phyloP scores from a whole-genome alignment of 2,113 vertebrate genomes.

The Ailuropoda melanoleuca region DNA sequence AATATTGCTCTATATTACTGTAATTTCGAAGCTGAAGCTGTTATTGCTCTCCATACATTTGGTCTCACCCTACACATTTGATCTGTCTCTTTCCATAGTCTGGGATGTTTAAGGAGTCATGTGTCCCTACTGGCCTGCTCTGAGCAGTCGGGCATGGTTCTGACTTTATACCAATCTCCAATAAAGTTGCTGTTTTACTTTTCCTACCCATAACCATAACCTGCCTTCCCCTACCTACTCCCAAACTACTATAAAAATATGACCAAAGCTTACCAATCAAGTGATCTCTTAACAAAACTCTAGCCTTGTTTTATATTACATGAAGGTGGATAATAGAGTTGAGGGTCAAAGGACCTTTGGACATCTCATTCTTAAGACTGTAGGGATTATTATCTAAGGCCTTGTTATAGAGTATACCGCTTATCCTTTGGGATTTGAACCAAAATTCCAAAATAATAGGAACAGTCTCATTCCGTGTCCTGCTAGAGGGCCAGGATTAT shows the following conservation, averaged over 20 bases:
- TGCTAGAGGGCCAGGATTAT: neutral
- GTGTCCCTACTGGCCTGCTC: too few species aligned
- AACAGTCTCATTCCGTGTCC: neutral
- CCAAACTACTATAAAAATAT: neutral
- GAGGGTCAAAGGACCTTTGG: neutral
- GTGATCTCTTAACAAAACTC: neutral
- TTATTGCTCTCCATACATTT: neutral
- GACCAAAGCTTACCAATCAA: neutral
- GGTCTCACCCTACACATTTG: neutral
- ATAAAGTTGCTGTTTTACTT: neutral
- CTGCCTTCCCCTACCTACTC: neutral
- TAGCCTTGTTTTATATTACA: neutral
- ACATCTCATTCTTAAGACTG: neutral
- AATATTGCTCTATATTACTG: neutral
- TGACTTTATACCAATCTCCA: neutral
- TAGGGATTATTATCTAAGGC: neutral
- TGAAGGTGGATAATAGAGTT: neutral
- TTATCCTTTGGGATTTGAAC: neutral
- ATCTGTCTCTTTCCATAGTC: neutral
- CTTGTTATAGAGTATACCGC: neutral
- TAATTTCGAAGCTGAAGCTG: neutral
- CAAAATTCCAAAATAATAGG: neutral
- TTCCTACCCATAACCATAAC: neutral
- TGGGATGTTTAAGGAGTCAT: neutral
- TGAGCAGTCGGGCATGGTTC: neutral